A percentile compares a stretch with the other conserved stretches of the same genome.
These are phyloP conservation scores for Rhorus exstirpatorius DNA, from an alignment of 2,888 invertebrate species.

Conservation along the genomic window DNA sequence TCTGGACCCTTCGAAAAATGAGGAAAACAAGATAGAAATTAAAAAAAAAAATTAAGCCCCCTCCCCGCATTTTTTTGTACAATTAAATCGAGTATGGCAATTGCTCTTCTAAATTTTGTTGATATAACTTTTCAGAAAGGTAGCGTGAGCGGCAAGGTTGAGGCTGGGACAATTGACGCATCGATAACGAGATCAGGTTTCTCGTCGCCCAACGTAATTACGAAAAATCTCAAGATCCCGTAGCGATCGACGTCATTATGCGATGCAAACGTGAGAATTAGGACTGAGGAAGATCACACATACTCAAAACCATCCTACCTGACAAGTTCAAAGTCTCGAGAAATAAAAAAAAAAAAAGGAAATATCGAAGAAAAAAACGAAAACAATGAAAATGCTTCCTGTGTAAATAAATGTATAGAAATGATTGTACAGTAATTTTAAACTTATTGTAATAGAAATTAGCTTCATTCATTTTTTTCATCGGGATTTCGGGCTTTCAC, in stretches of 20 bases:
- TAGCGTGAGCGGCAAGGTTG: constrained; percentile 30
- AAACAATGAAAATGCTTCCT: constrained; percentile 39
- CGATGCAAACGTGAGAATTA: constrained; percentile 42
- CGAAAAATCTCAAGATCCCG: constrained; percentile 66
- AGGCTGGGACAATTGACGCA: constrained; percentile 29
- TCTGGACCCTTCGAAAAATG: constrained; percentile 61
- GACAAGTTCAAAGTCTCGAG: constrained; percentile 58
- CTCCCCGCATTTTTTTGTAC: not conserved
- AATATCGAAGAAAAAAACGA: constrained; percentile 6
- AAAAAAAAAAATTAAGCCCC: constrained; percentile 2
- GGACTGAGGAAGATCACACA: constrained; percentile 53
- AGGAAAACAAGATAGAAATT: not conserved
- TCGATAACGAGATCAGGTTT: constrained; percentile 44
- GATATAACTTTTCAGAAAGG: constrained; percentile 59
- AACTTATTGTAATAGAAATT: constrained; percentile 22
- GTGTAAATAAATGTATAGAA: constrained; percentile 68
- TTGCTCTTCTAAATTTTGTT: constrained; percentile 29
- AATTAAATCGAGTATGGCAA: not conserved
- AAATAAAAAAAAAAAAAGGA: constrained; percentile 22
- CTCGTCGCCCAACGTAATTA: constrained; percentile 46
- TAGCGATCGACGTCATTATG: constrained; percentile 47
- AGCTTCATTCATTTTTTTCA: constrained; percentile 54
- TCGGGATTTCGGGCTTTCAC: constrained; percentile 54
- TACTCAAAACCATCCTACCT: constrained; percentile 53
- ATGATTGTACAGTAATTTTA: constrained; percentile 59